Conservation (phyloP, 2,797 vertebrate genomes). For the Tiaroga cobitis region DNA sequence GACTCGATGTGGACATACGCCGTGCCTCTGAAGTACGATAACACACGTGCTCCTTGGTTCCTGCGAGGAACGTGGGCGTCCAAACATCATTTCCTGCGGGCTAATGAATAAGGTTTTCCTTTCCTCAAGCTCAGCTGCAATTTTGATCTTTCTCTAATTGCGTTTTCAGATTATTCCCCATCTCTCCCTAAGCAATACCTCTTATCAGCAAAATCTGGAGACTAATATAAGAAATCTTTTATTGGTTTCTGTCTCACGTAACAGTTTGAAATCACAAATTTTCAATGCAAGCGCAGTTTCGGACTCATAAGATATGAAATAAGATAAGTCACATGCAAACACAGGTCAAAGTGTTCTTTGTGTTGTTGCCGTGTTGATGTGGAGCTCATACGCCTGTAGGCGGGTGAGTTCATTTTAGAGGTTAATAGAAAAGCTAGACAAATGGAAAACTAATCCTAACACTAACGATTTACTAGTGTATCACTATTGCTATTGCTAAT, state of each 20-base stretch:
- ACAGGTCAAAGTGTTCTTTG: slow-evolving; percentile 31
- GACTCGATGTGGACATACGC: slow-evolving; percentile 26
- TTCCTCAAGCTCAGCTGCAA: slow-evolving; percentile 37
- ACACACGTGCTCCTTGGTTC: slow-evolving; percentile 19
- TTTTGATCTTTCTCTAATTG: slow-evolving; percentile 55
- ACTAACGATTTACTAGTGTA: not conserved
- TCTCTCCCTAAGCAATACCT: slow-evolving; percentile 20
- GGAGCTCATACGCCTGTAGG: slow-evolving; percentile 31
- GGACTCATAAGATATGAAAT: not conserved
- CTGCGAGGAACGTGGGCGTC: slow-evolving; percentile 27
- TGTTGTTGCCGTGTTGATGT: slow-evolving; percentile 1
- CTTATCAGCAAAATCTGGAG: slow-evolving; percentile 35
- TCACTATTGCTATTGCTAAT: not conserved
- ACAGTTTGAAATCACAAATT: not conserved
- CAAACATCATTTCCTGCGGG: slow-evolving; percentile 33
- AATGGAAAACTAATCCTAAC: not conserved
- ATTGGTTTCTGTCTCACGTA: slow-evolving; percentile 27
- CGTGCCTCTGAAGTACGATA: slow-evolving; percentile 29
- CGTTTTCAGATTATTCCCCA: slow-evolving; percentile 7
- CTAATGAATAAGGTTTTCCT: slow-evolving; percentile 27
- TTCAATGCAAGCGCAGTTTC: not conserved
- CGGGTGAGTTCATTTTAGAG: slow-evolving; percentile 18
- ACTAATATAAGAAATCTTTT: slow-evolving; percentile 8
- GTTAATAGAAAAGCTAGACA: not conserved
- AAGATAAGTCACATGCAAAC: slow-evolving; percentile 39